Percentiles rank a stretch among this genome's conserved stretches.
phyloP scores from a whole-genome alignment of 2,797 vertebrate genomes.

The Malurus leucopterus region DNA sequence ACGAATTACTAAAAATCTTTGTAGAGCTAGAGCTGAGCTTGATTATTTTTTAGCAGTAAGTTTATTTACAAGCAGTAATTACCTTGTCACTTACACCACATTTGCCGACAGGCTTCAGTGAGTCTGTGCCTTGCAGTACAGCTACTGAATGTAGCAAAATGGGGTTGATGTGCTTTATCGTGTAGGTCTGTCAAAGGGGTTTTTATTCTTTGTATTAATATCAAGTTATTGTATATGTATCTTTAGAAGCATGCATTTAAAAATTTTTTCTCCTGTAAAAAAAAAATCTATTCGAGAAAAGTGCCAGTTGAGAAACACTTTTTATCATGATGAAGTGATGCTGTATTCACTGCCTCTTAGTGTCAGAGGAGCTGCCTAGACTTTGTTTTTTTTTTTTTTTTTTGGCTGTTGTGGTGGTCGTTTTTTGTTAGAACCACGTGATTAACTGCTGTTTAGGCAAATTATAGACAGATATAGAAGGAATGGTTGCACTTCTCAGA shows the following conservation, averaged over 20 bases:
- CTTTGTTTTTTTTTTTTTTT: background rate
- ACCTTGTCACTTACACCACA: background rate
- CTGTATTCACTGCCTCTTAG: background rate
- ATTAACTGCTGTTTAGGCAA: background rate
- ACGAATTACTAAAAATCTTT: background rate
- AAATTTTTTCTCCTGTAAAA: fast-evolving
- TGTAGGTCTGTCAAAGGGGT: background rate
- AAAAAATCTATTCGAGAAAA: background rate
- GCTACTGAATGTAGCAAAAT: background rate
- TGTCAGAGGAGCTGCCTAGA: background rate
- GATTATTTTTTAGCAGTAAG: background rate
- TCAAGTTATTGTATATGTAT: background rate
- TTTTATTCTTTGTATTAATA: background rate
- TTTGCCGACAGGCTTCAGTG: background rate
- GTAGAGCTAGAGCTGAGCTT: background rate
- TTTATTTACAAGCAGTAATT: no score
- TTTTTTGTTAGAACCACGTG: background rate
- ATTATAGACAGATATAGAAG: background rate
- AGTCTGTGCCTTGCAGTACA: background rate
- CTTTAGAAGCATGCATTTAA: background rate
- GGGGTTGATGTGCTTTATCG: background rate
- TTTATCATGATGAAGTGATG: background rate
- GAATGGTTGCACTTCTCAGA: background rate
- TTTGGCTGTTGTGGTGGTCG: background rate
- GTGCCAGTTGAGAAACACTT: background rate